Base-by-base conservation (phyloP, 1,140 invertebrate species). In the Radopholus similis region DNA sequence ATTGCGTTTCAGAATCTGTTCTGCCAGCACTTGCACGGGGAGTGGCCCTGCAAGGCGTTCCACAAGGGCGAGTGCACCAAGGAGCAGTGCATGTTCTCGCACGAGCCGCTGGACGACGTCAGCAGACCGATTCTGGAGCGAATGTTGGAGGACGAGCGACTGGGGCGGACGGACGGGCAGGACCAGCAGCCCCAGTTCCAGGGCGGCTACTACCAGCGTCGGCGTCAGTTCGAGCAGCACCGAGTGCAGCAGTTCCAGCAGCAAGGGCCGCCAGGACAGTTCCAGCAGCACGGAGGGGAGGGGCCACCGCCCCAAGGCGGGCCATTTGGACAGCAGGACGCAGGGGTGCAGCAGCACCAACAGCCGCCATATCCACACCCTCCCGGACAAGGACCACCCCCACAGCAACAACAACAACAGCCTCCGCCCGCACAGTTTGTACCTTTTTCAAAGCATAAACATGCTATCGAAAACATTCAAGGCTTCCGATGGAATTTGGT, bases 21-120 rank as follows among this genome's bases (percentile, higher is more conserved):
- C 28, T 80, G 79, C 59, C 66, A 65, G 8, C 47, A 77, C n/a
- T 68, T 81, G n/a, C 79, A 81, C 58, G 79, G 79, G n/a, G 79
- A 81, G 44, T 81, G 69, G 40, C 79, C 79, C 23, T 81, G 79
- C 60, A 76, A 79, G 57, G 69, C 74, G 15, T 83, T 73, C 56
- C 73, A 82, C 54, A 75, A 80, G 62, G 79, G 78, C 4, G 74
- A 81, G 60, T 81, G 78, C 38, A 32, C 57, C 18, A 71, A 75
- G 18, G 76, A 81, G 26, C 76, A 66, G 9, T 81, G 79, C 60
- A 63, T 59, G 13, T 81, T 72, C 42, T 83, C 81, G 13, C 79
- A 81, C 60, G 57, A 74, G 38, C 70, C 79, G 11, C 60, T 81
- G 8, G 73, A 76, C 53, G 79, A 81, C 15, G 77, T 68, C 54